Evolutionary conservation across 2,113 vertebrate genomes (phyloP), one percentile per base, ranked within the genome.

Genomic region (Carassius auratus): DNA sequence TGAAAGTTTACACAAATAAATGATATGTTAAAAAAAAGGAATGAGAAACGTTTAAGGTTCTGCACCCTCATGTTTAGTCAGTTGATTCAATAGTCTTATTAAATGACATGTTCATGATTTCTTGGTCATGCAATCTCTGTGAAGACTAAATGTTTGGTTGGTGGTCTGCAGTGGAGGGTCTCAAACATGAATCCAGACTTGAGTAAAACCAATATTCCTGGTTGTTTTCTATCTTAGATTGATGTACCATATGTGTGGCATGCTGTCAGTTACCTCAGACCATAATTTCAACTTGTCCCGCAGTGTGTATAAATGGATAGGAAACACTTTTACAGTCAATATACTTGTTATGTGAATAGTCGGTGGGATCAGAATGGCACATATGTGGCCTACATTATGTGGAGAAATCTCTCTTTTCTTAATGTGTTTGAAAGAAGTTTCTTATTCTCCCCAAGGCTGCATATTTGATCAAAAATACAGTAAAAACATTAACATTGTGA

Each of bases 161-260:
- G 59, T 15, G 57, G 78, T 80, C n/a, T 80, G 55, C 52, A 8
- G 19, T 23, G 23, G 42, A 68, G 30, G 21, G 79, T n/a, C 4
- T 66, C 61, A 17, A 66, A 68, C 38, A 10, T 69, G 48, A 55
- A 76, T 55, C 62, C 23, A 50, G 62, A 36, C 61, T 30, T 0
- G 15, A 68, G 14, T 33, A 68, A 38, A 50, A 36, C 15, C 0
- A 52, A 69, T 30, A 68, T 50, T 19, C 23, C 62, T 81, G 61
- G 42, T 52, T 68, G 36, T 50, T 81, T 68, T 81, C 42, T 13
- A 30, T 8, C 14, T 45, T 42, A 52, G 5, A 30, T 81, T 50
- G 17, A 30, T 50, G 61, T 68, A 81, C 62, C 62, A 13, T 52
- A 19, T 78, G 76, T 59, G 52, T 59, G 57, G 76, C 62, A 55